These are phyloP conservation scores for Trialeurodes vaporariorum DNA, from an alignment of 1,140 invertebrate genomes.

Conservation along the genomic window DNA sequence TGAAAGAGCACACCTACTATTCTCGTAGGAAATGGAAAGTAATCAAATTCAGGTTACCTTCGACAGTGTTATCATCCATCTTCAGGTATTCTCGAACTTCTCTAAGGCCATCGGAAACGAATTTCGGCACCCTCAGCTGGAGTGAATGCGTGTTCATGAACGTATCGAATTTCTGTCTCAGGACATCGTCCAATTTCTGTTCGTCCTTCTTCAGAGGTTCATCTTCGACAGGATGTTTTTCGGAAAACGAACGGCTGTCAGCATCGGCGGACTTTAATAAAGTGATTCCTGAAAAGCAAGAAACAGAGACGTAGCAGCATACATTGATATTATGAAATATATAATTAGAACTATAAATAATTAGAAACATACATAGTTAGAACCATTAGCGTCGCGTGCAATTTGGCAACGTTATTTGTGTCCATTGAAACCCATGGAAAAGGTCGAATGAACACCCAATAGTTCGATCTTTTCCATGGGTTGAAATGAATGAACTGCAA, in stretches of 20 bases:
- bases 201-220: constrained; percentile 38
- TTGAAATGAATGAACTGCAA: no score
- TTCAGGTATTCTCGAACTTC: background rate
- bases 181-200: constrained; percentile 39
- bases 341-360: no score
- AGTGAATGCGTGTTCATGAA: background rate
- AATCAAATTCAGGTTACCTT: constrained; percentile 1
- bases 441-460: no score
- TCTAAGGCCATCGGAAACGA: background rate
- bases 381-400: no score
- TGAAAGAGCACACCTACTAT: no score
- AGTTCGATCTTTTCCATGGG: no score
- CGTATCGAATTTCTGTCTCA: constrained; percentile 11
- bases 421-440: no score
- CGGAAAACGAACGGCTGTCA: constrained; percentile 23
- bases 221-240: constrained; percentile 30
- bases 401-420: no score
- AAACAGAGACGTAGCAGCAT: no score
- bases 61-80: background rate
- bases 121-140: background rate
- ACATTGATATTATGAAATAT: no score
- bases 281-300: background rate
- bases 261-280: background rate
- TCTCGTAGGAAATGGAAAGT: no score
- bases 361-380: no score